phyloP scores from a whole-genome alignment of 2,113 vertebrate genomes.

The Coptodon bakossiorum region DNA sequence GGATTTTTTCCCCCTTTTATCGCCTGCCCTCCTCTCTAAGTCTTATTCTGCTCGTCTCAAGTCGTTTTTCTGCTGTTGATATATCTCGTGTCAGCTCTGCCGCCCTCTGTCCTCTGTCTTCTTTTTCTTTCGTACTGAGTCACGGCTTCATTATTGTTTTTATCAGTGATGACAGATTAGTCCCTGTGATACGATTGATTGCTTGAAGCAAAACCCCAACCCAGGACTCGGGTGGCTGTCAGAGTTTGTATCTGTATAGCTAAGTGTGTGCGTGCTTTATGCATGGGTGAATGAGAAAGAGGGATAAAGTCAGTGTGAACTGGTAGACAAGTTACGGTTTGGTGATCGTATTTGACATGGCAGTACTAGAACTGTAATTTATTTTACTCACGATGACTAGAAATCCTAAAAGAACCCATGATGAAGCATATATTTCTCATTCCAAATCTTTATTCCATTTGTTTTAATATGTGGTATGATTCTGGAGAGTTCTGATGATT shows the following conservation, averaged over 20 bases:
- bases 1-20: background rate
- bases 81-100: background rate
- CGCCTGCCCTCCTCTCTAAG: background rate
- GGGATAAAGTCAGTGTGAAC: background rate
- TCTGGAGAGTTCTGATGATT: background rate
- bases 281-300: background rate
- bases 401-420: background rate
- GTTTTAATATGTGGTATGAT: background rate
- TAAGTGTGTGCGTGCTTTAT: background rate
- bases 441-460: background rate
- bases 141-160: constrained; percentile 15
- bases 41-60: background rate
- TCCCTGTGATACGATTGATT: background rate
- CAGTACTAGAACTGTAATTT: background rate
- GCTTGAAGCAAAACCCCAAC: background rate
- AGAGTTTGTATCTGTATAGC: background rate
- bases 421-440: background rate
- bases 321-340: background rate
- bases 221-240: background rate
- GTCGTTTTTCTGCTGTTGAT: constrained; percentile 10
- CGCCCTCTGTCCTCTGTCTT: background rate
- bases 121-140: background rate
- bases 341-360: background rate
- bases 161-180: constrained; percentile 29
- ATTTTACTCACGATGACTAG: background rate